A percentile compares a stretch with the other conserved stretches of the same genome.
Conservation (phyloP, 1,140 invertebrate species). For the Calephelis nemesis region DNA sequence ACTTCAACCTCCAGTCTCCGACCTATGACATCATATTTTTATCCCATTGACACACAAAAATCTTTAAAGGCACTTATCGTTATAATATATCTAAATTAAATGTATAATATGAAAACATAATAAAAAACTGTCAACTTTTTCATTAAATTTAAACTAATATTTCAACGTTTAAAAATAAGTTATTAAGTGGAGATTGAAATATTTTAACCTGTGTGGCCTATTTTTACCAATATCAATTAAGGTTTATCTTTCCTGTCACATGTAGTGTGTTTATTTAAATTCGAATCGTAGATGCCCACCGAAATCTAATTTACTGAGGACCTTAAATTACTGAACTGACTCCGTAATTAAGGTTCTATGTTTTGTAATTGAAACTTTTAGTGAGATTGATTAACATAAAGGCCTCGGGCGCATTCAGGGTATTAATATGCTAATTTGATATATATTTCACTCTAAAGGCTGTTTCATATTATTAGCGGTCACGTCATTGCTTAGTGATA, state of each 20-base stretch:
- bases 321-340: slow-evolving; percentile 19
- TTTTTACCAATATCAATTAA: slow-evolving; percentile 4
- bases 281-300: slow-evolving; percentile 9
- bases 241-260: not conserved
- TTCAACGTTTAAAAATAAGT: not conserved
- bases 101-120: slow-evolving; percentile 1
- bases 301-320: slow-evolving; percentile 22
- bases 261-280: slow-evolving; percentile 17
- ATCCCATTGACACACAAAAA: too few species aligned
- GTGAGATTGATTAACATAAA: slow-evolving; percentile 36
- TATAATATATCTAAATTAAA: too few species aligned
- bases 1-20: too few species aligned
- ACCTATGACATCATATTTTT: too few species aligned
- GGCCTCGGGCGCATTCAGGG: slow-evolving; percentile 23
- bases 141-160: not conserved
- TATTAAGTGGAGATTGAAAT: slow-evolving; percentile 1
- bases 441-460: slow-evolving; percentile 3
- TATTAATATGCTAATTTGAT: slow-evolving; percentile 35
- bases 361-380: slow-evolving; percentile 41
- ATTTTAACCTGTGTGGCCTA: not conserved
- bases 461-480: not conserved
- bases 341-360: slow-evolving; percentile 32
- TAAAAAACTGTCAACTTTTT: not conserved
- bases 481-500: too few species aligned
- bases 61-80: too few species aligned